Conservation (phyloP, 2,888 invertebrate species). For the Microplitis deprimator region DNA sequence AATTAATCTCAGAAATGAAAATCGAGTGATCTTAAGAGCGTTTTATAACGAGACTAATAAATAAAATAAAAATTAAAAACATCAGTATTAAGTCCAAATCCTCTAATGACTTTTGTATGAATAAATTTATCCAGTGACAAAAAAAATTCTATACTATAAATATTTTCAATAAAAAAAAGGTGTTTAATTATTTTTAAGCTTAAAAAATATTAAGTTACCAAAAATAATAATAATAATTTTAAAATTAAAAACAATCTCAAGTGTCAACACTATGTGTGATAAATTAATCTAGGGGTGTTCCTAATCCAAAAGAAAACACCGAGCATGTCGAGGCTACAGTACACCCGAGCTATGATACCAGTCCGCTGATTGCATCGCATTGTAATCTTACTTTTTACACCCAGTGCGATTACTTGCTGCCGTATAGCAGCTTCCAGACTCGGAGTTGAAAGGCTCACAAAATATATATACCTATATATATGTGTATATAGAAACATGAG, state of each 20-base stretch:
- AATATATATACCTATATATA: background rate
- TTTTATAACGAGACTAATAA: no score
- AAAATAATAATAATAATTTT: background rate
- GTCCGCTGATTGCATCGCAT: conserved; percentile 65
- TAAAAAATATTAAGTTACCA: no score
- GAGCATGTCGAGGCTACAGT: conserved; percentile 9
- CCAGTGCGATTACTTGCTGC: conserved; percentile 25
- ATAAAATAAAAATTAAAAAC: no score
- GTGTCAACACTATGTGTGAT: background rate
- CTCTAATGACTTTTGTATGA: no score
- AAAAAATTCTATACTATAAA: no score
- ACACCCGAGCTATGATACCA: conserved; percentile 7
- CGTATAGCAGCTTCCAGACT: background rate
- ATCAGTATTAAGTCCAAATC: no score
- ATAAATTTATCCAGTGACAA: no score
- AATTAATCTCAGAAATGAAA: no score
- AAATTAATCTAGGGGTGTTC: conserved; percentile 53
- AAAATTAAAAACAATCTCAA: conserved; percentile 31
- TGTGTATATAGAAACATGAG: background rate
- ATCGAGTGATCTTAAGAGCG: no score
- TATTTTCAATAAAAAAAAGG: no score
- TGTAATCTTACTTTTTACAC: conserved; percentile 67
- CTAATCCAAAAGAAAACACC: conserved; percentile 49
- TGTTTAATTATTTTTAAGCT: no score
- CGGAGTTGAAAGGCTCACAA: background rate